Percentiles rank a stretch among this genome's conserved stretches.
These are phyloP conservation scores for Thryonomys swinderianus DNA, from an alignment of 2,113 vertebrate species.

Conservation along the genomic window DNA sequence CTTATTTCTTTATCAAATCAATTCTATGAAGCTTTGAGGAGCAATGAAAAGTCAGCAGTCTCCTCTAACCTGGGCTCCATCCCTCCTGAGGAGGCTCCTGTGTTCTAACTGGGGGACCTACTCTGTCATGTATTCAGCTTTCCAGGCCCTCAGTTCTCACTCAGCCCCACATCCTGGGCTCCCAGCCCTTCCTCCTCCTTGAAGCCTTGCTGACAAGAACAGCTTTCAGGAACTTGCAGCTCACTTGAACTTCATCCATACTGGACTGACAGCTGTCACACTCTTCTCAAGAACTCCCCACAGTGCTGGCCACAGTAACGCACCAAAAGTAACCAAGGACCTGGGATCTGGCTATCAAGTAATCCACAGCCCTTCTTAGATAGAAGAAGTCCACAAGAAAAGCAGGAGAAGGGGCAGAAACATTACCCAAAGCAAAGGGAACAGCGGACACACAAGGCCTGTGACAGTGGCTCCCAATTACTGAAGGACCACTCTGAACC, in stretches of 20 bases:
- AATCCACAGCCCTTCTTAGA: neutral
- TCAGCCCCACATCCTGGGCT: fast-evolving
- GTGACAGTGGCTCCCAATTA: neutral
- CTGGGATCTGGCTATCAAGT: neutral
- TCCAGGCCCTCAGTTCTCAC: neutral
- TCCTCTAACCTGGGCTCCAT: neutral
- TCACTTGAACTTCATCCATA: neutral
- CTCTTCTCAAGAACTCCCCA: neutral
- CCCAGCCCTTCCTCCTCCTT: neutral
- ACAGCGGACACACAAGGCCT: fast-evolving
- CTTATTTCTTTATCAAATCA: neutral
- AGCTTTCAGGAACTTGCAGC: neutral
- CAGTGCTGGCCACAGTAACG: neutral
- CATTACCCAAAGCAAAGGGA: neutral
- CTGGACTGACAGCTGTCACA: neutral
- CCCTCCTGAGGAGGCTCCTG: neutral
- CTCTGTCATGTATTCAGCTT: neutral
- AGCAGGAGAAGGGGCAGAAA: neutral
- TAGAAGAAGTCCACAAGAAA: neutral
- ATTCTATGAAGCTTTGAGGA: neutral
- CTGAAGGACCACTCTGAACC: neutral
- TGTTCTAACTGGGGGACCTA: neutral
- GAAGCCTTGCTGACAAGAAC: neutral
- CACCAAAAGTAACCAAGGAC: neutral
- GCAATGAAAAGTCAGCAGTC: neutral